Base-by-base conservation (phyloP, 2,888 invertebrate genomes). In the Punctoribates punctum region DNA sequence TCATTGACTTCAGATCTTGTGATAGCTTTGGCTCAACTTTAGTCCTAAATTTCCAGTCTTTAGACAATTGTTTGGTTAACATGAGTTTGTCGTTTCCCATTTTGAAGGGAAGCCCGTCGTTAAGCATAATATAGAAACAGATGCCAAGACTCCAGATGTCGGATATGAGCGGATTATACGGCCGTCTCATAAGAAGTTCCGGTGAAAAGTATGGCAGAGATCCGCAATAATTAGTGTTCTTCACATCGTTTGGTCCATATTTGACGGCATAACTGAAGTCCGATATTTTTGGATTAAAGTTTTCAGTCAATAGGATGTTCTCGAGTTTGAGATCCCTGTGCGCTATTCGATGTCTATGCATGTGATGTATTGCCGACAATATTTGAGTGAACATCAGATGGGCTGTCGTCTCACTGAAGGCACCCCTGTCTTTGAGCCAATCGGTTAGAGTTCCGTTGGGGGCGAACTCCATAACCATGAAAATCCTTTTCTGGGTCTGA, bases 301-400 rank as follows among this genome's bases (percentile, higher is more conserved):
- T 88, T 83, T 93, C 92, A 83, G 96, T 95, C 80, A 96, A 86
- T 80, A 96, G 86, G 82, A 96, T 95, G 86, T 96, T 96, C 85
- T 96, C 96, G 82, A 96, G 87, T 85, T 96, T 96, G 82, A 96
- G 88, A 88, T 96, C 96, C 82, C 96, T 89, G 86, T 96, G 96
- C 85, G 81, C 81, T 17, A 83, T 81, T 13, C 25, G 25, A 5
- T 3, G 1, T 8, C 20, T 15, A 54, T 77, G 77, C 54, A 77
- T 42, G 57, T 77, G 54, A 27, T 42, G 27, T 0, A 77, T 3
- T 3, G 72, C 77, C 1, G 29, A 42, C 20, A 70, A 5, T 27
- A 77, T 48, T 11, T 23, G 20, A 0, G 6, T 15, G 29, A 72
- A 29, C 27, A 54, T 20, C 11, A 8, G 0, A 1, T 23, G 15